Percentiles rank a stretch among this genome's conserved stretches.
Conservation (phyloP, 2,888 invertebrate species). For the Drosophila macrothrix region DNA sequence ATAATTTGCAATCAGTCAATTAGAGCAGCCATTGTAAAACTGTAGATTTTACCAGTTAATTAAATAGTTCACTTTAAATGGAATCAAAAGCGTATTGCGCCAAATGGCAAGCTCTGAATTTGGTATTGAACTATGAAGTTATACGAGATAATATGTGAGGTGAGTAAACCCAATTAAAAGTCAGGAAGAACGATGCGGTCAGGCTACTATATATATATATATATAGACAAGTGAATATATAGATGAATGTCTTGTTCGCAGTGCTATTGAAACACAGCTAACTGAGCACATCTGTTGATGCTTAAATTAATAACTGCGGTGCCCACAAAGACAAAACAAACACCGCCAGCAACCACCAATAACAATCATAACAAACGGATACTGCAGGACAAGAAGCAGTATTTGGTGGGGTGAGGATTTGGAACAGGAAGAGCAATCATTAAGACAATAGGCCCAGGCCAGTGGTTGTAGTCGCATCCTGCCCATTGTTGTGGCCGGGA, state of each 20-base stretch:
- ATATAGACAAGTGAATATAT: too few relatives aligned
- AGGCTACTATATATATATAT: neutral
- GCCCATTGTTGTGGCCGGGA: conserved; percentile 34
- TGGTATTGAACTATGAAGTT: neutral
- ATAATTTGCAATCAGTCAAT: neutral
- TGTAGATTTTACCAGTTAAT: neutral
- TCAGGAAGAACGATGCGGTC: neutral
- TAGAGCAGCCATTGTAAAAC: neutral
- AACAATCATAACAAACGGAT: neutral
- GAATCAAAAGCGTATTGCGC: neutral
- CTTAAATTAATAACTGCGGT: neutral
- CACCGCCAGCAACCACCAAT: neutral
- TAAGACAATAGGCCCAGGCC: conserved; percentile 30
- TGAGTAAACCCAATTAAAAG: neutral
- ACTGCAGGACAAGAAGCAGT: neutral
- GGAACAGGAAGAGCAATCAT: conserved; percentile 49
- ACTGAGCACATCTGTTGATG: neutral
- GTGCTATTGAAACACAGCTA: too few relatives aligned
- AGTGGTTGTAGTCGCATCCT: conserved; percentile 28
- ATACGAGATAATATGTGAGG: neutral
- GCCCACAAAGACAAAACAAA: neutral
- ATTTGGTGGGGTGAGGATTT: neutral
- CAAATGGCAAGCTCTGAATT: neutral
- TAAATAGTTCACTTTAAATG: neutral
- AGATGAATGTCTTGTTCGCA: too few relatives aligned